Conservation (phyloP, 2,797 vertebrate genomes). For the Synanceia verrucosa region DNA sequence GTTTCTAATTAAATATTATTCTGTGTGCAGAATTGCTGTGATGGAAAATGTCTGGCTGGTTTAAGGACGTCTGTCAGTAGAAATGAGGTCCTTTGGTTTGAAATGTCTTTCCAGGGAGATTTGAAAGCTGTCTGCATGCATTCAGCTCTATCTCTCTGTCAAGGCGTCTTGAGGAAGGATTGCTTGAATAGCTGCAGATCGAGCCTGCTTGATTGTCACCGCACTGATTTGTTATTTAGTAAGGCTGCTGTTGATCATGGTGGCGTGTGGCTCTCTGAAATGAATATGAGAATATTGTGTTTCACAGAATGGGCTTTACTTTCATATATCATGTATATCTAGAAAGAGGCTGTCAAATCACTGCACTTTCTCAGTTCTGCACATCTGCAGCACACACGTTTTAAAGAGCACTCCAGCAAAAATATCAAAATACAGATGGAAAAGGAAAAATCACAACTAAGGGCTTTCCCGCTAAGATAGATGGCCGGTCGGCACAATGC, state of each 20-base stretch:
- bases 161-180: not conserved
- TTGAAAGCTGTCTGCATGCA: not conserved
- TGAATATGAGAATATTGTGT: not conserved
- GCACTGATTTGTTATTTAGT: slow-evolving; percentile 21
- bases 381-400: no score
- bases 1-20: not conserved
- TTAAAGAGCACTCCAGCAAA: slow-evolving; percentile 6
- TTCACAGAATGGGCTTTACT: not conserved
- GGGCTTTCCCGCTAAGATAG: not conserved
- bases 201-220: slow-evolving; percentile 16
- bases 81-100: not conserved
- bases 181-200: not conserved
- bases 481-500: not conserved
- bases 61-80: not conserved
- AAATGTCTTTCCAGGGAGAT: not conserved
- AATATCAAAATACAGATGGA: not conserved
- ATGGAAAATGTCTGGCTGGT: not conserved
- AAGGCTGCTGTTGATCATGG: not conserved
- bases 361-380: not conserved
- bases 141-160: not conserved
- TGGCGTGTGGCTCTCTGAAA: slow-evolving; percentile 7
- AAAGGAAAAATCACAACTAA: not conserved
- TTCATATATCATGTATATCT: not conserved
- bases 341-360: slow-evolving; percentile 11
- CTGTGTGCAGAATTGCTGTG: not conserved